A percentile compares a stretch with the other conserved stretches of the same genome.
Evolutionary conservation across 2,113 vertebrate genomes (phyloP).

Genomic region (Bolborhynchus lineola): DNA sequence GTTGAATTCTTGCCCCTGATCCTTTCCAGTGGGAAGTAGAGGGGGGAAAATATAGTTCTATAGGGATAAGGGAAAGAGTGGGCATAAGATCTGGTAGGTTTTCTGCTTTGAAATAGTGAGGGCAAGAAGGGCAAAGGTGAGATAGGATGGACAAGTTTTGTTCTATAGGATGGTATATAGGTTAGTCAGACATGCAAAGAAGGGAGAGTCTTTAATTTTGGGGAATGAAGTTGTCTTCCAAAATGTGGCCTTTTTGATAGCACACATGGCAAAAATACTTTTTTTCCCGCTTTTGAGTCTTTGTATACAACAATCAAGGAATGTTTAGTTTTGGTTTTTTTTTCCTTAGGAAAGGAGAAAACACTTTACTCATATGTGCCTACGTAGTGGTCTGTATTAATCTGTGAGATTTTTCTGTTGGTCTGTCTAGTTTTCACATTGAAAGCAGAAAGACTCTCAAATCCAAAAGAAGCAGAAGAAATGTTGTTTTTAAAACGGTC

Average conservation of each 20-base stretch:
- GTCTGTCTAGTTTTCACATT: neutral
- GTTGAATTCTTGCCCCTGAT: neutral
- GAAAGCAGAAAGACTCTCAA: neutral
- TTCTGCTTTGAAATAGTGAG: neutral
- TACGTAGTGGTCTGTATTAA: neutral
- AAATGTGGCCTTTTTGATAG: neutral
- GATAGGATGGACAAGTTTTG: neutral
- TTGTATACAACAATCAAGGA: neutral
- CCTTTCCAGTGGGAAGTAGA: neutral
- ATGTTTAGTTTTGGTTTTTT: neutral
- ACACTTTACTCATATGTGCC: neutral
- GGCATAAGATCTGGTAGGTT: neutral
- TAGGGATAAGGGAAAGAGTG: neutral
- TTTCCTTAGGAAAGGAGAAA: neutral
- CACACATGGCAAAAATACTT: neutral
- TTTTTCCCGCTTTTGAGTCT: neutral
- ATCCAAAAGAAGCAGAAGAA: neutral
- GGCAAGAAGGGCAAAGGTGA: neutral
- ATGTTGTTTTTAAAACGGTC: neutral
- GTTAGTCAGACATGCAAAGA: neutral
- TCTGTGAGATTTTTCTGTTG: neutral
- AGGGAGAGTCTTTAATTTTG: neutral
- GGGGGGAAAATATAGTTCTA: neutral
- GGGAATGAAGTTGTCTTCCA: neutral
- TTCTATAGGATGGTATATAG: neutral